phyloP scores from a whole-genome alignment of 2,888 invertebrate genomes.

The Mimas tiliae region DNA sequence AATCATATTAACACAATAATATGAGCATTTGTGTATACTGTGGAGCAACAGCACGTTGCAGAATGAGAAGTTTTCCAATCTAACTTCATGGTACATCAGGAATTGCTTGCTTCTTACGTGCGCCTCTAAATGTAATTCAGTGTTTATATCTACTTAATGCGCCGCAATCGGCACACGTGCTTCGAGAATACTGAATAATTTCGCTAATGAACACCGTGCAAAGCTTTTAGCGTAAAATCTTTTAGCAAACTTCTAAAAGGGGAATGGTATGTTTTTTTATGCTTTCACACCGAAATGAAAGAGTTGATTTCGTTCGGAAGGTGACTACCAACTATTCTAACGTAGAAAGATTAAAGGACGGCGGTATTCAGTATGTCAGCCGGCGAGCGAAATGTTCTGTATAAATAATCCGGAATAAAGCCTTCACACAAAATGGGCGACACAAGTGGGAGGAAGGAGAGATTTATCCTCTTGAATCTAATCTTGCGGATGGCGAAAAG shows the following conservation, averaged over 20 bases:
- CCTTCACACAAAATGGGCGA: constrained; percentile 74
- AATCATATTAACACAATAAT: constrained; percentile 43
- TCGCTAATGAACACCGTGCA: constrained; percentile 43
- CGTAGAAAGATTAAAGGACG: constrained; percentile 60
- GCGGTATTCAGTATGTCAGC: constrained; percentile 69
- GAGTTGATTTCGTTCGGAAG: constrained; percentile 42
- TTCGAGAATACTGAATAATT: constrained; percentile 35
- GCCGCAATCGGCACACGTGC: constrained; percentile 28
- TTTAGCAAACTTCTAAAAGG: constrained; percentile 39
- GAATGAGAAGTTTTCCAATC: constrained; percentile 73
- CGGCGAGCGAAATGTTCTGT: constrained; percentile 67
- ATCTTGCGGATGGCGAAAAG: constrained; percentile 80
- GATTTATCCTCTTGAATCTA: constrained; percentile 82
- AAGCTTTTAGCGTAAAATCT: constrained; percentile 45
- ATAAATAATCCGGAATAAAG: constrained; percentile 79
- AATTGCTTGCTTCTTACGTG: constrained; percentile 62
- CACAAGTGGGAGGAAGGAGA: constrained; percentile 69
- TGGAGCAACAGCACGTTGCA: constrained; percentile 64
- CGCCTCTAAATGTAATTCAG: constrained; percentile 59
- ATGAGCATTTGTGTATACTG: constrained; percentile 56
- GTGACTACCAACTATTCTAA: constrained; percentile 49
- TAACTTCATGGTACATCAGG: constrained; percentile 73
- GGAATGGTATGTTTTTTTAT: constrained; percentile 35
- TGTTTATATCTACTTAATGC: constrained; percentile 40
- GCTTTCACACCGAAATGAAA: constrained; percentile 36